Evolutionary conservation across 2,797 vertebrate species (phyloP), one percentile per base, ranked within the genome.

Genomic region (Esox masquinongy): DNA sequence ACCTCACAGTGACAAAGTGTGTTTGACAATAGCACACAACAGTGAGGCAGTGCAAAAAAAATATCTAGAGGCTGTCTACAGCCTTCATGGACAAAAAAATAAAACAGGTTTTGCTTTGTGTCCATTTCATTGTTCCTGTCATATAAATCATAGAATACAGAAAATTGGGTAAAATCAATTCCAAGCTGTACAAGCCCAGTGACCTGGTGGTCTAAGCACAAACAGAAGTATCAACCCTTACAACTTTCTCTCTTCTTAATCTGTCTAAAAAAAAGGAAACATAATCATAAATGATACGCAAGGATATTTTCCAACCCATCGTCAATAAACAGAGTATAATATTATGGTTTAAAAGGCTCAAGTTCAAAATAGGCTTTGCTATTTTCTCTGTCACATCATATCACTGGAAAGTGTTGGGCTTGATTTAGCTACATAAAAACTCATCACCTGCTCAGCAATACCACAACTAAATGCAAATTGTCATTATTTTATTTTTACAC

Each of bases 1-100:
- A 24, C 77, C 82, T 80, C 29, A 63, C 73, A 78, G 64, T 74
- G 69, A 78, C 77, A 78, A 74, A 70, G 79, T 72, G 61, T 83
- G 76, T 71, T 75, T 68, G 61, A 76, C 66, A 77, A 63, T 70
- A 82, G 75, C 76, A 73, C 22, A 5, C 5, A 70, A 56, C 43
- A 67, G 39, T 47, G 43, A 79, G 47, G 49, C 69, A 68, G 17
- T 36, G 29, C 70, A 63, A 26, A 72, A 22, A 51, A 63, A 68
- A 51, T 17, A 3, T 66, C 14, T 66, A 6, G 26, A 29, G 4
- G 53, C 19, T 56, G 17, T 19, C 53, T 56, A 56, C 14, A 64
- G 26, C 12, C 61, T 17, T 15, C 31, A 16, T 64, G 61, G 26
- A 15, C 9, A 15, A 15, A 56, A 56, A 3, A 31, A 31, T 31